phyloP scores from a whole-genome alignment of 2,797 vertebrate species.

The Halcyon leucocephala region DNA sequence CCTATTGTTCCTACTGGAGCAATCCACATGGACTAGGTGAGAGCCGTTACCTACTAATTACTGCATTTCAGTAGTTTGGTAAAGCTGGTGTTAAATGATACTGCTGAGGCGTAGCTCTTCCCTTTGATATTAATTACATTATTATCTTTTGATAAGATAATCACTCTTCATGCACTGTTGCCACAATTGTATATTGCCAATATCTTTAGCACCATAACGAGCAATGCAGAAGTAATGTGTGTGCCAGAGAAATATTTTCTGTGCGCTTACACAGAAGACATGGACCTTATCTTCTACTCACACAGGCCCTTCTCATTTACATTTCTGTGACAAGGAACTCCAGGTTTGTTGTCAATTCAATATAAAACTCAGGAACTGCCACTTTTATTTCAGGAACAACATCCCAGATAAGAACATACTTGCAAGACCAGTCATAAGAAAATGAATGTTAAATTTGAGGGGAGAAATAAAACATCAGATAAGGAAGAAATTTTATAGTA shows the following conservation, averaged over 20 bases:
- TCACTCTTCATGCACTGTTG: neutral
- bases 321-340: neutral
- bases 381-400: neutral
- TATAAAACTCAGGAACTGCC: neutral
- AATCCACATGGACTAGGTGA: neutral
- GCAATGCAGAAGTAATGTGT: neutral
- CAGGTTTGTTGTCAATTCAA: neutral
- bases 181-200: neutral
- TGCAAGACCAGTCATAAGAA: neutral
- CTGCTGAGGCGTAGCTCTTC: neutral
- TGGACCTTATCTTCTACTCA: conserved; percentile 11
- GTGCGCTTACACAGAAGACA: neutral
- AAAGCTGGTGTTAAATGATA: neutral
- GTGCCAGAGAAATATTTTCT: conserved; percentile 1
- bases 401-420: neutral
- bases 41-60: neutral
- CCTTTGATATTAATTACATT: neutral
- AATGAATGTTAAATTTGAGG: neutral
- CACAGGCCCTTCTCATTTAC: neutral
- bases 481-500: neutral
- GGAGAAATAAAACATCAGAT: neutral
- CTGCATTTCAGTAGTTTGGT: neutral
- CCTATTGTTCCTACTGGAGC: neutral
- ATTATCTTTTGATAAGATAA: neutral
- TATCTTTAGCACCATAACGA: neutral